These are phyloP conservation scores for Menidia beryllina DNA, from an alignment of 2,113 vertebrate genomes.

Conservation along the genomic window DNA sequence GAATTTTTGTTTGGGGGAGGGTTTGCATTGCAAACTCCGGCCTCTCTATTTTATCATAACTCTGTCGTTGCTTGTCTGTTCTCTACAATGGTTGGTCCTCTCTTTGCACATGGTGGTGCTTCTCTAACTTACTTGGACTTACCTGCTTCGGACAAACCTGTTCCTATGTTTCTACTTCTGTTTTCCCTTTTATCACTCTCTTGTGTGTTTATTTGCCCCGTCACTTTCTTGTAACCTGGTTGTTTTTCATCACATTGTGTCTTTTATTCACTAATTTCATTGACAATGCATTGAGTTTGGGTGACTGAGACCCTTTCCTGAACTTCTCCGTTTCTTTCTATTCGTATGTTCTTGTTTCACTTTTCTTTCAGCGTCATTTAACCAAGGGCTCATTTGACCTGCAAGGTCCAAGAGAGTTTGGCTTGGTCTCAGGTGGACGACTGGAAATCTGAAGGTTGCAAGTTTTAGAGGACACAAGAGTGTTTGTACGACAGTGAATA, in stretches of 20 bases:
- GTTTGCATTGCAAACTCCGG: conserved; percentile 36
- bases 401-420: conserved; percentile 26
- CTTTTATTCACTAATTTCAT: not conserved
- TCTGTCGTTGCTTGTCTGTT: conserved; percentile 50
- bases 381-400: conserved; percentile 49
- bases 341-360: conserved; percentile 7
- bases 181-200: no score
- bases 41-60: conserved; percentile 63
- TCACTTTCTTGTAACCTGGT: conserved; percentile 2
- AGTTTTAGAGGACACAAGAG: conserved; percentile 21
- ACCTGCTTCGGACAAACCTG: conserved; percentile 1
- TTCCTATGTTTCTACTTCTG: conserved; percentile 7
- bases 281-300: conserved; percentile 28
- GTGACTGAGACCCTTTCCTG: conserved; percentile 22
- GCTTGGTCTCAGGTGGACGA: conserved; percentile 25
- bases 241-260: not conserved
- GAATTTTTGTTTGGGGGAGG: conserved; percentile 57
- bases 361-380: conserved; percentile 49
- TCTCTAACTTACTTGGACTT: conserved; percentile 6
- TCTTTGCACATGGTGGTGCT: conserved; percentile 4
- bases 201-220: not conserved
- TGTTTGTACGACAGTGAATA: conserved; percentile 33
- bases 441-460: conserved; percentile 7
- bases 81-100: conserved; percentile 12
- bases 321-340: conserved; percentile 21